Percentiles rank a stretch among this genome's conserved stretches.
Conservation (phyloP, 2,888 invertebrate genomes). For the Callinectes sapidus region DNA sequence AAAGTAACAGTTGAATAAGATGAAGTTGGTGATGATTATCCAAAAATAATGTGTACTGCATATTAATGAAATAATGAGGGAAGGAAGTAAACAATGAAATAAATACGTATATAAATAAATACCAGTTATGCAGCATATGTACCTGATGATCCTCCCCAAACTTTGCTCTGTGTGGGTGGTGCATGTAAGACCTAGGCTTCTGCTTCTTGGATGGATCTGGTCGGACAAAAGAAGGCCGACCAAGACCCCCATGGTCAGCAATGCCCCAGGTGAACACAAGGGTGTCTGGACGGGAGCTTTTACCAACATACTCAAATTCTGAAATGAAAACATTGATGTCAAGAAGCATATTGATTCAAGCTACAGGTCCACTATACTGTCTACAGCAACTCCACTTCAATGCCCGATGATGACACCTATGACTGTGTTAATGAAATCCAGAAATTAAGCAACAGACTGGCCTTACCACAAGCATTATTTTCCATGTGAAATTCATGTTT, state of each 20-base stretch:
- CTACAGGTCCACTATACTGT: not conserved
- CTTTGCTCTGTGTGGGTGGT: constrained; percentile 59
- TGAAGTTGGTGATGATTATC: not conserved
- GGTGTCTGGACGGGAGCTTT: constrained; percentile 35
- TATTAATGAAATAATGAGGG: not conserved
- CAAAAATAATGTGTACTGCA: not conserved
- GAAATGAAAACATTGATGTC: constrained; percentile 6
- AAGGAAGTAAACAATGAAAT: not conserved
- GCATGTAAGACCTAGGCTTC: constrained; percentile 2
- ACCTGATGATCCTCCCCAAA: constrained; percentile 66
- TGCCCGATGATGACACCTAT: not conserved
- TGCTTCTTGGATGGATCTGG: constrained; percentile 51
- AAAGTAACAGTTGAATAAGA: no score
- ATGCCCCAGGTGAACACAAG: constrained; percentile 71
- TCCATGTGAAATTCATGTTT: not conserved
- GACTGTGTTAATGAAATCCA: not conserved
- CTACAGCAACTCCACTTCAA: not conserved
- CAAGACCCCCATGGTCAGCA: constrained; percentile 71
- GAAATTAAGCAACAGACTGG: not conserved
- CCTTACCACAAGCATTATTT: not conserved
- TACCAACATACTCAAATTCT: constrained; percentile 67
- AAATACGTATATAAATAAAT: not conserved
- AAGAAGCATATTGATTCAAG: not conserved
- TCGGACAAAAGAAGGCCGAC: constrained; percentile 64
- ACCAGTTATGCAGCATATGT: not conserved